Conservation (phyloP, 2,888 invertebrate genomes). For the Ophion ellenae region DNA sequence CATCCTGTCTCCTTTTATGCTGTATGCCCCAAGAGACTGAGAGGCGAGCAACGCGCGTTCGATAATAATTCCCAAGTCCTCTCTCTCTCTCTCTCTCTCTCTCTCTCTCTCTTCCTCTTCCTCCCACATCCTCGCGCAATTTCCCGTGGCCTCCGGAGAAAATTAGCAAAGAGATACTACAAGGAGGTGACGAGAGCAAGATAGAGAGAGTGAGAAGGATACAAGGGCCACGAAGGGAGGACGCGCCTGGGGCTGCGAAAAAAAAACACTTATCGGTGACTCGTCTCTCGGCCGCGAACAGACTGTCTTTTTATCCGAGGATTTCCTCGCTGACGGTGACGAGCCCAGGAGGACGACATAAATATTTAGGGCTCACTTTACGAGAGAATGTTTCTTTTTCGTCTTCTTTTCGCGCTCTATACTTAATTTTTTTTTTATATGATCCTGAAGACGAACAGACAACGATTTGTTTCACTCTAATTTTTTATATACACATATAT, state of each 20-base stretch:
- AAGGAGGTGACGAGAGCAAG: background rate
- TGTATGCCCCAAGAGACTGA: constrained; percentile 23
- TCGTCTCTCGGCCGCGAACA: background rate
- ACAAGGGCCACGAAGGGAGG: background rate
- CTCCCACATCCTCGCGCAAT: constrained; percentile 26
- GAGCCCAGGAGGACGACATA: background rate
- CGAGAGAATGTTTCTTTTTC: background rate
- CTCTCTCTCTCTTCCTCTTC: background rate
- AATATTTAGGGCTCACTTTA: background rate
- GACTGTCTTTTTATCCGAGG: background rate
- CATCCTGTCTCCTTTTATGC: background rate
- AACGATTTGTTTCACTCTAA: background rate
- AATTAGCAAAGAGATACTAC: constrained; percentile 35
- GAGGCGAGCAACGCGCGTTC: constrained; percentile 48
- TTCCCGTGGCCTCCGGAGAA: constrained; percentile 30
- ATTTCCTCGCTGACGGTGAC: background rate
- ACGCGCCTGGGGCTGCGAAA: background rate
- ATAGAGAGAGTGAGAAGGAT: background rate
- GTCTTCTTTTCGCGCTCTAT: no score
- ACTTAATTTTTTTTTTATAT: no score
- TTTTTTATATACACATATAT: no score
- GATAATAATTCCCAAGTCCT: constrained; percentile 58
- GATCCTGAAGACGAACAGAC: no score
- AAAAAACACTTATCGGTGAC: constrained; percentile 12
- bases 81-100: background rate